Evolutionary conservation across 2,113 vertebrate species (phyloP), one percentile per base, ranked within the genome.

Genomic region (Bettongia penicillata): DNA sequence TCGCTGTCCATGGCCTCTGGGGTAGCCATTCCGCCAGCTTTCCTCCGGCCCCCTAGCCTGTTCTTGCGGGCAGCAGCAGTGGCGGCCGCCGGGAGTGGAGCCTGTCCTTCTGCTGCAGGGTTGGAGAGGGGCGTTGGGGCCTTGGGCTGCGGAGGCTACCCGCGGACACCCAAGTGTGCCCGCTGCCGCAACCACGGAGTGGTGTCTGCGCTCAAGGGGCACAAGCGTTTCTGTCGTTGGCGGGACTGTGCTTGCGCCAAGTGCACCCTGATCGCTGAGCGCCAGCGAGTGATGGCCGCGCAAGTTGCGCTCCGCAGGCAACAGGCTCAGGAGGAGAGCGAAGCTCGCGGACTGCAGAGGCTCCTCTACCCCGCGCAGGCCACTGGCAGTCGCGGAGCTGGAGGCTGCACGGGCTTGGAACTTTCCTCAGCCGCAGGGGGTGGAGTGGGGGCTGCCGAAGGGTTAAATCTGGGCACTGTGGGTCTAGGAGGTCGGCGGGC

Each of bases 151-250:
- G 57, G 14, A 5, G 52, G 96, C 31, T 99, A 98, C 97, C 99
- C 99, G 2, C 98, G 99, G 89, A 99, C 99, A 8, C 99, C 99
- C 2, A 99, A 99, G 97, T 99, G 99, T 94, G 99, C 99, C 48
- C 97, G 99, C 1, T 99, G 99, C 96, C 98, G 99, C 91, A 99
- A 99, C 98, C 99, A 99, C 97, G 99, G 99, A 51, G 99, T 99
- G 3, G 99, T 99, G 19, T 99, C 99, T 0, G 99, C 99, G n/a
- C 98, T 99, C 37, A 99, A 99, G 97, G 99, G 99, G 90, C 99
- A 99, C 98, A 99, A 99, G 97, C 99, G 99, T 95, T 99, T 99
- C 97, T 99, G 99, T 37, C 99, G 99, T 93, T 99, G 99, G 99
- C 98, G 99, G 95, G 99, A 99, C 97, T 99, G 99, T 97, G 98